These are phyloP conservation scores for Denticeps clupeoides DNA, from an alignment of 2,797 vertebrate species.

Conservation along the genomic window DNA sequence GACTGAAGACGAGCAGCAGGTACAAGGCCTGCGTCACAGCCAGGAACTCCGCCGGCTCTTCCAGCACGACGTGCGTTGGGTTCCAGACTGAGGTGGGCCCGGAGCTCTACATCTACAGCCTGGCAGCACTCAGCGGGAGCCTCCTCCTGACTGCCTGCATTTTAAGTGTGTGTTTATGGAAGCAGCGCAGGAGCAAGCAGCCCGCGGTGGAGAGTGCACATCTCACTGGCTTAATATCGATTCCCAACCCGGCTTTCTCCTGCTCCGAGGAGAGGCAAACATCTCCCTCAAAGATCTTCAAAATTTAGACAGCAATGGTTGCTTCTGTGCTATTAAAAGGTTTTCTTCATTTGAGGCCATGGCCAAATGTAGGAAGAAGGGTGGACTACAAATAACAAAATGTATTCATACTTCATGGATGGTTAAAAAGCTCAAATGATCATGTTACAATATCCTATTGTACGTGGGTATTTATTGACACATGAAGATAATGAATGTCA, in stretches of 20 bases:
- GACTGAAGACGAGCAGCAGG: no score
- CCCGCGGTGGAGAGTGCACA: conserved; percentile 2
- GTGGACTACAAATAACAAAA: neutral
- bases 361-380: no score
- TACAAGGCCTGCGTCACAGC: conserved; percentile 55
- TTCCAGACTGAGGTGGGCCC: conserved; percentile 51
- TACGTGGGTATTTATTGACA: neutral
- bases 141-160: conserved; percentile 41
- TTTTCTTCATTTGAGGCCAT: no score
- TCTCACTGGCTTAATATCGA: conserved; percentile 34
- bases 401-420: neutral
- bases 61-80: conserved; percentile 28
- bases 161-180: conserved; percentile 46
- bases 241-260: conserved; percentile 53
- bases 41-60: conserved; percentile 45
- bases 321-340: no score
- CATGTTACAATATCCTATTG: neutral
- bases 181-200: conserved; percentile 30
- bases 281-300: neutral
- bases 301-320: neutral
- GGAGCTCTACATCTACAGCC: conserved; percentile 34
- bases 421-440: neutral
- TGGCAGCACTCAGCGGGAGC: conserved; percentile 39
- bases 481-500: neutral
- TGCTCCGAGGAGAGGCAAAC: neutral